Percentiles rank a stretch among this genome's conserved stretches.
Conservation (phyloP, 1,140 invertebrate genomes). For the Muscidifurax raptorellus region DNA sequence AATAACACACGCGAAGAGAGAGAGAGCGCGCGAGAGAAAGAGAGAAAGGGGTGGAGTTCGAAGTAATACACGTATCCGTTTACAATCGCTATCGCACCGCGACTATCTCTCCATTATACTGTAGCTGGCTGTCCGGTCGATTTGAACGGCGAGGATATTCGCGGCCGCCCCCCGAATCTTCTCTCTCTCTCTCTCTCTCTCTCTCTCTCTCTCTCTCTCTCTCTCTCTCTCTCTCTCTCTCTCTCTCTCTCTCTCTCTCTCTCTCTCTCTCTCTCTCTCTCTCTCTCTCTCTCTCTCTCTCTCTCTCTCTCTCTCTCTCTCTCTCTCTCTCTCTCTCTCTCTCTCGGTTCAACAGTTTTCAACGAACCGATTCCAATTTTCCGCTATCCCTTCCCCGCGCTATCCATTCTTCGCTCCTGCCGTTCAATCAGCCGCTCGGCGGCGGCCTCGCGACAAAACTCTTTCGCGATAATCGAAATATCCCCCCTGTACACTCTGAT, state of each 20-base stretch:
- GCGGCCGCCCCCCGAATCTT: conserved; percentile 8
- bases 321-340: background rate
- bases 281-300: no score
- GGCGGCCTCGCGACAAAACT: conserved; percentile 30
- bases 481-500: conserved; percentile 28
- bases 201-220: no score
- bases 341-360: conserved; percentile 49
- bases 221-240: no score
- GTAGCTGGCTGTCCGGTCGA: conserved; percentile 42
- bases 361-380: conserved; percentile 55
- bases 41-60: conserved; percentile 27
- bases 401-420: conserved; percentile 1
- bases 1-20: background rate
- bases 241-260: no score
- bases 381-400: conserved; percentile 22
- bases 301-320: no score
- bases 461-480: conserved; percentile 52
- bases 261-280: no score
- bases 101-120: conserved; percentile 55
- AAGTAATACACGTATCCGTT: conserved; percentile 50
- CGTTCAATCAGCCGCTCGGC: background rate
- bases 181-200: no score
- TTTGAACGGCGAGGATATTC: conserved; percentile 52
- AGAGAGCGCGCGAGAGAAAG: background rate
- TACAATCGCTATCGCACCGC: conserved; percentile 43